Conservation (phyloP, 2,888 invertebrate genomes). For the Selenia dentaria region DNA sequence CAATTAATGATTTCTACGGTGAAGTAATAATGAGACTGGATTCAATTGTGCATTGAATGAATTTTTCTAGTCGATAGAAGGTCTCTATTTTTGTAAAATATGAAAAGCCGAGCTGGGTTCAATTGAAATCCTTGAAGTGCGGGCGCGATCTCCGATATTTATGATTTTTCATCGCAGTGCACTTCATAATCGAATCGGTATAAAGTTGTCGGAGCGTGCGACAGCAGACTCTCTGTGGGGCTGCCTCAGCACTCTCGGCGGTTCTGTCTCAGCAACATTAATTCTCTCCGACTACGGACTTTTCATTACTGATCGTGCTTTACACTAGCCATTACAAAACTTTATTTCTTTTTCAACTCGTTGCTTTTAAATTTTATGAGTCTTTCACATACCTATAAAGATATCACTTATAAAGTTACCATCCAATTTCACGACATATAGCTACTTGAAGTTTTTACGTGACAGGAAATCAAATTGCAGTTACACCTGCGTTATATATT, state of each 20-base stretch:
- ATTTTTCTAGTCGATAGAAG: conserved; percentile 9
- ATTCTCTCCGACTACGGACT: no score
- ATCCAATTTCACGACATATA: no score
- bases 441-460: no score
- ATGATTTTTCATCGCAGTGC: conserved; percentile 25
- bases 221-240: neutral
- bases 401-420: no score
- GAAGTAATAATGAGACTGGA: no score
- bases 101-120: conserved; percentile 13
- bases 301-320: no score
- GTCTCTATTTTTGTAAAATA: conserved; percentile 18
- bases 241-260: conserved; percentile 2
- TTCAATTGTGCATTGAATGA: neutral
- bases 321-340: no score
- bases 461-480: no score
- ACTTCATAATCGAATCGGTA: conserved; percentile 27
- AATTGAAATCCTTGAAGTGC: conserved; percentile 23
- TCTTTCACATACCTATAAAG: neutral
- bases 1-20: no score
- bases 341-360: neutral
- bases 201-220: conserved; percentile 1
- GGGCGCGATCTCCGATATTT: conserved; percentile 17
- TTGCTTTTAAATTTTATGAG: neutral
- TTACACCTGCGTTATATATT: no score
- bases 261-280: no score